These are phyloP conservation scores for Prionailurus bengalensis DNA, from an alignment of 2,113 vertebrate species.

Conservation along the genomic window DNA sequence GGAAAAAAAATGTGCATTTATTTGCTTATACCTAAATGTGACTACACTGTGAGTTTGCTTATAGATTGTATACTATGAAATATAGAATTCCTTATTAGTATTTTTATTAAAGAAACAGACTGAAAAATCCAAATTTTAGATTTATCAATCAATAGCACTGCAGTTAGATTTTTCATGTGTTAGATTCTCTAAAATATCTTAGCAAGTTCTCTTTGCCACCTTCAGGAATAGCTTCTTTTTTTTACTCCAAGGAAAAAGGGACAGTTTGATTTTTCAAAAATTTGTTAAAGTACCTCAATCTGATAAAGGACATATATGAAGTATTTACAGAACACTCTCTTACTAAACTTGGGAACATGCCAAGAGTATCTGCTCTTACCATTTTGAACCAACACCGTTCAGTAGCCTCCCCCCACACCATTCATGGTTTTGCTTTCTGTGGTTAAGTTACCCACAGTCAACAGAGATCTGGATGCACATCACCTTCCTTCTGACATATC, in stretches of 20 bases:
- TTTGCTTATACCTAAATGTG: neutral
- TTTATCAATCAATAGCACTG: neutral
- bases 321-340: neutral
- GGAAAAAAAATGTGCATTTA: neutral
- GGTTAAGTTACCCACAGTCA: neutral
- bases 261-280: neutral
- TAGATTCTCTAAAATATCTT: slow-evolving; percentile 35
- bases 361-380: neutral
- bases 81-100: no score
- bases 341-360: neutral
- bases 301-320: neutral
- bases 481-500: neutral
- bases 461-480: neutral
- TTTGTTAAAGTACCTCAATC: neutral
- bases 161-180: neutral
- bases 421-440: neutral
- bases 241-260: neutral
- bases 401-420: neutral
- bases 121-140: neutral
- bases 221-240: neutral
- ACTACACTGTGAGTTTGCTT: neutral
- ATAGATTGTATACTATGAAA: neutral
- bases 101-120: no score
- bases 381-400: neutral
- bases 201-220: neutral